Conservation (phyloP, 2,797 vertebrate genomes). For the Acrossocheilus wenchowensis region DNA sequence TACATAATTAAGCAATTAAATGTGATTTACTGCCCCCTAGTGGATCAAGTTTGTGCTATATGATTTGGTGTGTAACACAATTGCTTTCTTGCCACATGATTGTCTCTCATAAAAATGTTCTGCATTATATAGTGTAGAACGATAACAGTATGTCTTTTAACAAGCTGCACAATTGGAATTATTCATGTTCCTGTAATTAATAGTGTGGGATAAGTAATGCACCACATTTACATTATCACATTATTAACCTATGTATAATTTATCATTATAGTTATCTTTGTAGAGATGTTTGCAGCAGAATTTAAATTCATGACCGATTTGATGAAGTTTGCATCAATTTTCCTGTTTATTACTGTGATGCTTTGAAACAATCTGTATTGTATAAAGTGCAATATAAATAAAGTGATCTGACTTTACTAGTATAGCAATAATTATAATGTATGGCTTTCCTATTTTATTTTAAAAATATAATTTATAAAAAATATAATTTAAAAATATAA, state of each 20-base stretch:
- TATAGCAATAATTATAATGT: not conserved
- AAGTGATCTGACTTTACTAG: not conserved
- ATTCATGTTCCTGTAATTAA: not conserved
- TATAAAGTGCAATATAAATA: not conserved
- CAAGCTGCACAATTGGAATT: not conserved
- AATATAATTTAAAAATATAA: too few species aligned
- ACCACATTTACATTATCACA: not conserved
- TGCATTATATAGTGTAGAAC: not conserved
- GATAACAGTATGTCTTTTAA: not conserved
- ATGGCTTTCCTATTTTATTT: not conserved
- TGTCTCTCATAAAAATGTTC: not conserved
- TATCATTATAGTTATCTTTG: not conserved
- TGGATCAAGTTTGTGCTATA: slow-evolving; percentile 61
- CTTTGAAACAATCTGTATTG: not conserved
- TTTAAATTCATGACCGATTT: not conserved
- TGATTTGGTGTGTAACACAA: not conserved
- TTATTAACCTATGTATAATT: not conserved
- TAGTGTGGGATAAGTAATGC: not conserved
- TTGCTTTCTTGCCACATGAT: not conserved
- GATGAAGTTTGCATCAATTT: not conserved
- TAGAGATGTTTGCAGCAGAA: not conserved
- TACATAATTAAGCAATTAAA: not conserved
- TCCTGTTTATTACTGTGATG: not conserved
- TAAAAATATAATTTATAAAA: too few species aligned
- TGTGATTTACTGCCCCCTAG: slow-evolving; percentile 71